phyloP scores from a whole-genome alignment of 2,888 invertebrate species.

The Zygogramma bicolorata region DNA sequence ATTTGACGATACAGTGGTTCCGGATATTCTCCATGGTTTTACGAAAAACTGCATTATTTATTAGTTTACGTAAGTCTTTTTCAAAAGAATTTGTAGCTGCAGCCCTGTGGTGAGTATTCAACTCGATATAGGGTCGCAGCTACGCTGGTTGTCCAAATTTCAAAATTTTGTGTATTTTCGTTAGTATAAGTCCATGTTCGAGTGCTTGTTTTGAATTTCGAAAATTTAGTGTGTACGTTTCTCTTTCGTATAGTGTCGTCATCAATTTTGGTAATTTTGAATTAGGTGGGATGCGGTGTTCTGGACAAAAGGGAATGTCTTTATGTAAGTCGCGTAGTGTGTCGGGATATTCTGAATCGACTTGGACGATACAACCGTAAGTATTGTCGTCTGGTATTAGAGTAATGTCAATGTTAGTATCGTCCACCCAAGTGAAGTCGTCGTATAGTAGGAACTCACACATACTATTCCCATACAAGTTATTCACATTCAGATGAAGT shows the following conservation, averaged over 20 bases:
- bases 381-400: neutral
- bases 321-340: neutral
- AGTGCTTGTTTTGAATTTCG: conserved; percentile 8
- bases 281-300: conserved; percentile 3
- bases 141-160: conserved; percentile 10
- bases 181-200: neutral
- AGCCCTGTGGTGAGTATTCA: neutral
- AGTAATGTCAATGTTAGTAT: neutral
- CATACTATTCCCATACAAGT: neutral
- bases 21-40: conserved; percentile 62
- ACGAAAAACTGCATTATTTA: conserved; percentile 38
- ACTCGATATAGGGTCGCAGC: neutral
- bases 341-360: neutral
- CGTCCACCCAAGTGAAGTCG: neutral
- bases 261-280: conserved; percentile 44
- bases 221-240: conserved; percentile 15
- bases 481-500: neutral
- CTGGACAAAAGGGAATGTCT: conserved; percentile 15
- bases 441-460: neutral
- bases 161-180: conserved; percentile 10
- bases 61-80: conserved; percentile 9
- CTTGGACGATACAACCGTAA: no score
- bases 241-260: conserved; percentile 37
- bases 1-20: conserved; percentile 58
- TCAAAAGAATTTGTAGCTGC: neutral